A percentile compares a stretch with the other conserved stretches of the same genome.
phyloP scores from a whole-genome alignment of 2,797 vertebrate species.

The Picus viridis region DNA sequence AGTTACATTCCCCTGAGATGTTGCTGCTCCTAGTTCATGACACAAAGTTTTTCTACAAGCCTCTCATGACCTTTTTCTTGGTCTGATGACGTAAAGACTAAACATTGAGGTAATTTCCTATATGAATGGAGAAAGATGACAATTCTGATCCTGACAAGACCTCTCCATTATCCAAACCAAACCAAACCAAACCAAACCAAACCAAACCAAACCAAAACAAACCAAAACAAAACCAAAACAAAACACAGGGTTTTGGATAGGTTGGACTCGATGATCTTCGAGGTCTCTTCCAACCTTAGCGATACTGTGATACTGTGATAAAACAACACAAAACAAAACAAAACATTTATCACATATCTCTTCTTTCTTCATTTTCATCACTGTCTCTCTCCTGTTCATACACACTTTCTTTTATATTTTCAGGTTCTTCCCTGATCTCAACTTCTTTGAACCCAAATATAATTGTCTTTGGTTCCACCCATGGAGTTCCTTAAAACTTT shows the following conservation, averaged over 20 bases:
- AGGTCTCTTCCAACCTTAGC: too few relatives aligned
- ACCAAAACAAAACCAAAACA: background rate
- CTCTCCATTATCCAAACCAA: background rate
- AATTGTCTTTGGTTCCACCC: background rate
- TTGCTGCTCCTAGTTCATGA: background rate
- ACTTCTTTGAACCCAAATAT: background rate
- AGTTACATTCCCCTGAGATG: background rate
- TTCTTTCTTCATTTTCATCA: background rate
- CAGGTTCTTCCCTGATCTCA: background rate
- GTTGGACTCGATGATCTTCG: too few relatives aligned
- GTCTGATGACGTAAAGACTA: background rate
- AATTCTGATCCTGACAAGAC: background rate
- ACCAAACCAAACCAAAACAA: background rate
- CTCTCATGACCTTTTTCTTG: background rate
- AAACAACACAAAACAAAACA: background rate
- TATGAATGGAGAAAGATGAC: background rate
- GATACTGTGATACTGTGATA: too few relatives aligned
- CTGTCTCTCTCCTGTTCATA: background rate
- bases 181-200: background rate
- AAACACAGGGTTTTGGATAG: too few relatives aligned
- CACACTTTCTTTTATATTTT: background rate
- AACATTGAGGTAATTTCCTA: rapidly evolving
- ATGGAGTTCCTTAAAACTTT: background rate
- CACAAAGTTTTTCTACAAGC: background rate
- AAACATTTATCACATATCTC: background rate